Conservation (phyloP, 2,888 invertebrate genomes). For the Linnaemya tessellans region DNA sequence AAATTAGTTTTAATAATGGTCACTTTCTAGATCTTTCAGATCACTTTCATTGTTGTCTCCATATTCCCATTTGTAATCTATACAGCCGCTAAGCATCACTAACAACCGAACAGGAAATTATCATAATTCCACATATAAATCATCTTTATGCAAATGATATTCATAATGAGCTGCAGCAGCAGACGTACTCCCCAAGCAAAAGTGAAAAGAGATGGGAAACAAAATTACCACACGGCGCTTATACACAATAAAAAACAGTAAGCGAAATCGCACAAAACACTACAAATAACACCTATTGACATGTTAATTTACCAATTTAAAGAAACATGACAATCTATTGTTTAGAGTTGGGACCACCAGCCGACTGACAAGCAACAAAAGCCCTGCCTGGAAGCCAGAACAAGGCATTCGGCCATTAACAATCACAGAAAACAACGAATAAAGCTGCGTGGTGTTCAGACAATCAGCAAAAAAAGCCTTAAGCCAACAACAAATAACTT, state of each 20-base stretch:
- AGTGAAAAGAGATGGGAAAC: conserved; percentile 22
- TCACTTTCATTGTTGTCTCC: neutral
- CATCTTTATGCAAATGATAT: conserved; percentile 57
- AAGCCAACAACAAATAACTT: conserved; percentile 26
- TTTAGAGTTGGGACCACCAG: conserved; percentile 65
- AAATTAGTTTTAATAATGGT: too few relatives aligned
- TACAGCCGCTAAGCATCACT: neutral
- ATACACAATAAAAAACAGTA: conserved; percentile 56
- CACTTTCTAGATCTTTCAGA: neutral
- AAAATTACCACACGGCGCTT: conserved; percentile 40
- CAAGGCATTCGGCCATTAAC: too few relatives aligned
- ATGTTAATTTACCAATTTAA: conserved; percentile 78
- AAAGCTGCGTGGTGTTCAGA: neutral
- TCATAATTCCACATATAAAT: conserved; percentile 50
- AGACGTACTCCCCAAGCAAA: conserved; percentile 14
- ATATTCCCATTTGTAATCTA: neutral
- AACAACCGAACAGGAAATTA: conserved; percentile 7
- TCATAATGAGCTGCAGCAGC: neutral
- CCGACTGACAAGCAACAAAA: conserved; percentile 68
- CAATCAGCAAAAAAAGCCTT: neutral
- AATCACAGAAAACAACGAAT: neutral
- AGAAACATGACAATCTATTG: conserved; percentile 71
- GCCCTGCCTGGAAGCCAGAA: neutral
- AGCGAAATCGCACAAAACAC: conserved; percentile 61
- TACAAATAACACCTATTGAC: conserved; percentile 68